phyloP scores from a whole-genome alignment of 2,888 invertebrate species.

The Eutolmus rufibarbis region DNA sequence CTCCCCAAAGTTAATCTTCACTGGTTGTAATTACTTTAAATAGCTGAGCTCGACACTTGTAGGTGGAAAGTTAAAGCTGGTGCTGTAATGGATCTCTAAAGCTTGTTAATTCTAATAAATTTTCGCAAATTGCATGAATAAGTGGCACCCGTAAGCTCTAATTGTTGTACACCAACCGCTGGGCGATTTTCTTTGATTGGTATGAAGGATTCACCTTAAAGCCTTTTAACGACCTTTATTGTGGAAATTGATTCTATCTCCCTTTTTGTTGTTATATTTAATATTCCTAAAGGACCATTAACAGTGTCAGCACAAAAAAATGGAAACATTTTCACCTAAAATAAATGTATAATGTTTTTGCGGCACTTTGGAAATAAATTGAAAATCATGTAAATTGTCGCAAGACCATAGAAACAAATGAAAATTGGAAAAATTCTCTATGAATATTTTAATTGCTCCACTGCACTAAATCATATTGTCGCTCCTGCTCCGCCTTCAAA shows the following conservation, averaged over 20 bases:
- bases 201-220: neutral
- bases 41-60: constrained; percentile 17
- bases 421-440: too few species aligned
- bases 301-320: too few species aligned
- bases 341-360: too few species aligned
- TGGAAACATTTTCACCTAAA: too few species aligned
- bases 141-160: constrained; percentile 6
- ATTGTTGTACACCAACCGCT: neutral
- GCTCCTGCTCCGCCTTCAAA: too few species aligned
- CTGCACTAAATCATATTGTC: too few species aligned
- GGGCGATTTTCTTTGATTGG: neutral
- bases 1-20: constrained; percentile 28
- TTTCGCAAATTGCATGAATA: constrained; percentile 13
- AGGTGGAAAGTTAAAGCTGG: neutral
- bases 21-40: constrained; percentile 33
- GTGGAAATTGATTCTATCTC: neutral
- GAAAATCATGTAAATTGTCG: too few species aligned
- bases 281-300: neutral
- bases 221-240: neutral
- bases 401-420: too few species aligned
- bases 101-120: constrained; percentile 29
- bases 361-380: too few species aligned
- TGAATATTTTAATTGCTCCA: too few species aligned
- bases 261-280: neutral
- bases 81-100: constrained; percentile 5